Percentiles rank a stretch among this genome's conserved stretches.
Conservation (phyloP, 1,140 invertebrate genomes). For the Drosophila melanogaster region DNA sequence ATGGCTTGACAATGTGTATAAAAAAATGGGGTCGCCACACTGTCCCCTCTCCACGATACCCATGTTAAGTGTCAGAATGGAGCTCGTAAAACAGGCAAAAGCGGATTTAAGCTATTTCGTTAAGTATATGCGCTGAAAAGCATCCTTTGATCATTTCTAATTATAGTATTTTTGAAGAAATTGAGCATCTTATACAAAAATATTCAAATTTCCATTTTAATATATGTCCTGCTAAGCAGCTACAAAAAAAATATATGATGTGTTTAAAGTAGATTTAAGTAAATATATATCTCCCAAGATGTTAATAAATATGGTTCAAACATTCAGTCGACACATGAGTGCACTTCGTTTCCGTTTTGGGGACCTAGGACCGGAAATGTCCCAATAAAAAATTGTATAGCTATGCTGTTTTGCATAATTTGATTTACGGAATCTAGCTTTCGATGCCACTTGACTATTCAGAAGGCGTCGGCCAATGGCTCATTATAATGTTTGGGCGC, state of each 20-base stretch:
- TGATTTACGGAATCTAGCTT: constrained; percentile 45
- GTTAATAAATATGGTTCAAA: constrained; percentile 59
- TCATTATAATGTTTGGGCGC: constrained; percentile 42
- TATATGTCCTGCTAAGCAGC: no score
- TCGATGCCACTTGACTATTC: constrained; percentile 41
- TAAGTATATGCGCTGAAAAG: constrained; percentile 5
- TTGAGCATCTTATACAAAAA: no score
- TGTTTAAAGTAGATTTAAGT: neutral
- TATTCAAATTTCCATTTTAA: no score
- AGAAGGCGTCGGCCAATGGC: constrained; percentile 26
- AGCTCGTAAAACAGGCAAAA: constrained; percentile 17
- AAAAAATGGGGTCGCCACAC: constrained; percentile 49
- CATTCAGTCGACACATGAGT: constrained; percentile 42
- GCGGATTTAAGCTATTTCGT: neutral
- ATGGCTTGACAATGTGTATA: constrained; percentile 60
- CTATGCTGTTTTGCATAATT: constrained; percentile 64
- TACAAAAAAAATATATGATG: neutral
- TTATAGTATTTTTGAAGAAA: neutral
- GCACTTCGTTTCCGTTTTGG: constrained; percentile 19
- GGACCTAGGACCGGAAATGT: constrained; percentile 1
- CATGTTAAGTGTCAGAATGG: constrained; percentile 59
- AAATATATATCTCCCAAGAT: constrained; percentile 27
- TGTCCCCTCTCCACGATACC: constrained; percentile 12
- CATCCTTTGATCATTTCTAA: neutral
- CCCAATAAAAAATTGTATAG: constrained; percentile 1